Evolutionary conservation across 2,797 vertebrate genomes (phyloP), one percentile per base, ranked within the genome.

Genomic region (Lutjanus argentimaculatus): DNA sequence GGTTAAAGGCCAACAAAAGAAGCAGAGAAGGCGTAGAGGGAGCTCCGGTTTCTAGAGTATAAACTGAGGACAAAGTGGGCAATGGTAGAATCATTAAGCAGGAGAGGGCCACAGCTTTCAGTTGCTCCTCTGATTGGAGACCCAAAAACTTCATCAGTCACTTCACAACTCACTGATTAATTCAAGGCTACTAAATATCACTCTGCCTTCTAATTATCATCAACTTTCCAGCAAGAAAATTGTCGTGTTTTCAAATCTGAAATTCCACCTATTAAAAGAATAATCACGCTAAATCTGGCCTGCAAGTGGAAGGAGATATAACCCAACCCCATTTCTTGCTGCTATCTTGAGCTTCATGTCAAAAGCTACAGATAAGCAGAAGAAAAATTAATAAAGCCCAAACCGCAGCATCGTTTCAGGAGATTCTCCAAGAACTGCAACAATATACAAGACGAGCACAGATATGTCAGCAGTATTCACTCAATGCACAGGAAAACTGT

Each of bases 141-240:
- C 43, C 65, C 56, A 13, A 52, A 83, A 73, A 83, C 56, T 45
- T 82, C 75, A 85, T 86, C 61, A 62, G 71, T 89, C 88, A 70
- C 65, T 70, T 77, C 36, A 79, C 66, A 83, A 56, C 48, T 73
- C 17, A 55, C 57, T 55, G 49, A 89, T 67, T 22, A 80, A 67
- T 77, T 72, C 59, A 81, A 70, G 45, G 69, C 77, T 46, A 82
- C 75, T 85, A 72, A 81, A 86, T 68, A 72, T 64, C 65, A 73
- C 22, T 46, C 36, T 2, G 30, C 62, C 46, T 56, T 75, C 22
- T 63, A 52, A 77, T 53, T 68, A 19, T 67, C 46, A 75, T 59
- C 17, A 57, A 70, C 69, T 53, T 83, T 68, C 57, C 66, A 72
- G 46, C 22, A 46, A 67, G 17, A 59, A 43, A 3, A 56, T 72